Base-by-base conservation (phyloP, 2,797 vertebrate genomes). In the Octomys mimax region DNA sequence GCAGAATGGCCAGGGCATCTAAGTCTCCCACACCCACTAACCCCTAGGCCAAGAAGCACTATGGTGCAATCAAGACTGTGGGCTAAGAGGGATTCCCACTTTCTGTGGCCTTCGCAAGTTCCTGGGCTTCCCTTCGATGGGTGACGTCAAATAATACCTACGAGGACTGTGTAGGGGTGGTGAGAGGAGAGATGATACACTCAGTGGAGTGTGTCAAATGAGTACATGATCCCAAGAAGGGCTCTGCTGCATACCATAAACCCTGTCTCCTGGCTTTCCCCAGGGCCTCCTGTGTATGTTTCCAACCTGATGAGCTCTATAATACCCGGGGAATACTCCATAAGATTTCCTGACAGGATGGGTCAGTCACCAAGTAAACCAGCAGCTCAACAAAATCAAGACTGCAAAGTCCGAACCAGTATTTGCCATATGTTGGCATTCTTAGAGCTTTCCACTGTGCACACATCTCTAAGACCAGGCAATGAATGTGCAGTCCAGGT, bases 351-450 rank as follows among this genome's bases (percentile, higher is more conserved):
- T 0, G 0, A n/a, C 54, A 24, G 16, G 21, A 24, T 0, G 5
- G 9, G 5, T 91, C 46, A 36, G 19, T 75, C 92, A 77, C 36
- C 42, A 54, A 33, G 24, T 46, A 81, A 94, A 78, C 19, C n/a
- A 3, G 64, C 24, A 31, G 12, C 42, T 78, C 80, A 87, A 81
- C 21, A 86, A 92, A 96, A 93, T 46, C 42, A 87, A 81, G 26
- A 57, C n/a, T 36, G 5, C 54, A 52, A 39, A 87, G 6, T 54
- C 26, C 78, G 33, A 93, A 13, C 54, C 61, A 77, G 26, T 49
- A 12, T 83, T 16, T 71, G 71, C 68, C 62, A 86, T 14, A 10
- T 82, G 70, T 46, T 7, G 78, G n/a, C 24, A 54, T 82, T 49
- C 52, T 62, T 61, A 52, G 46, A 75, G 64, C 46, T 71, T 28